Conservation (phyloP, 2,888 invertebrate genomes). For the Bedellia somnulentella region DNA sequence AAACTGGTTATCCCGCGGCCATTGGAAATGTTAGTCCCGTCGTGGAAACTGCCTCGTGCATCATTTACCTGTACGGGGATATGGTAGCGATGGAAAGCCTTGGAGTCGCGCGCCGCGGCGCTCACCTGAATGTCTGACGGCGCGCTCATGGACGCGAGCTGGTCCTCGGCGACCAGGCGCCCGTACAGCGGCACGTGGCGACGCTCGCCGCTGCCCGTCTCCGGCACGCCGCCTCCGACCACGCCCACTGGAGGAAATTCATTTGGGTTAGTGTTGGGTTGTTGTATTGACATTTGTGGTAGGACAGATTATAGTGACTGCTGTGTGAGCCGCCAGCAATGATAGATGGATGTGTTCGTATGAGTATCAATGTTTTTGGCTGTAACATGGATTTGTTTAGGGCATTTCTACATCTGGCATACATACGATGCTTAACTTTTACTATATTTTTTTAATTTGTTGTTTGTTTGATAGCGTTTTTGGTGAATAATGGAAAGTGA, state of each 20-base stretch:
- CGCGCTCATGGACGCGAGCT: constrained; percentile 66
- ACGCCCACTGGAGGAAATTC: constrained; percentile 50
- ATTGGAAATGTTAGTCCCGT: too few species aligned
- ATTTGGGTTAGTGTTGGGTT: background rate
- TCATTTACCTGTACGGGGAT: constrained; percentile 51
- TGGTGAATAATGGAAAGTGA: too few species aligned
- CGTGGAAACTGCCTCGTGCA: constrained; percentile 51
- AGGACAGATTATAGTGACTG: too few species aligned
- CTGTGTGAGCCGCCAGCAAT: too few species aligned
- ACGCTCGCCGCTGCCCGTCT: constrained; percentile 41
- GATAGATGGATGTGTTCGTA: background rate
- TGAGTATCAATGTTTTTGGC: background rate
- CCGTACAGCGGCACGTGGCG: constrained; percentile 86
- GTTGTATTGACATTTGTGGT: background rate
- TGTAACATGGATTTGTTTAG: too few species aligned
- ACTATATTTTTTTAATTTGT: too few species aligned
- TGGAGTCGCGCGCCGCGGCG: constrained; percentile 53
- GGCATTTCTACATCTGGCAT: too few species aligned
- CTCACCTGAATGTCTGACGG: constrained; percentile 68
- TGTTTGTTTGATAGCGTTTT: too few species aligned
- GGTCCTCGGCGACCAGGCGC: constrained; percentile 87
- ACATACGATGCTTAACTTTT: too few species aligned
- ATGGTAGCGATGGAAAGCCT: constrained; percentile 57
- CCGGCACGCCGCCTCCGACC: constrained; percentile 48
- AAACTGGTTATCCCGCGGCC: too few species aligned